A percentile compares a stretch with the other conserved stretches of the same genome.
Conservation (phyloP, 2,888 invertebrate genomes). For the Trimorus sp. region DNA sequence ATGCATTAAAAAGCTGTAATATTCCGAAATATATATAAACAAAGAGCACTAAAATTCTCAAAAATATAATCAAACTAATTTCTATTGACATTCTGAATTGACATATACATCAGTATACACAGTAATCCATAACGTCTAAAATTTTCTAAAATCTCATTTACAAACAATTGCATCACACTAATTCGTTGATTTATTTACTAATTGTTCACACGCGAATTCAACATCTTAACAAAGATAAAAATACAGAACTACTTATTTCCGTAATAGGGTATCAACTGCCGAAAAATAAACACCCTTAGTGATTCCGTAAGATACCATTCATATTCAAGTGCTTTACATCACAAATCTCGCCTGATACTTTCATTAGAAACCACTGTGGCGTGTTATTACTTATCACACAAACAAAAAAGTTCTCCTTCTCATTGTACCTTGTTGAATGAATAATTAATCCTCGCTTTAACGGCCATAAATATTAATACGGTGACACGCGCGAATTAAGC, state of each 20-base stretch:
- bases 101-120: too few species aligned
- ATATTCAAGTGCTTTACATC: conserved; percentile 32
- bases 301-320: conserved; percentile 38
- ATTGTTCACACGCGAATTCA: too few species aligned
- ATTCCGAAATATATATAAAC: too few species aligned
- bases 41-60: too few species aligned
- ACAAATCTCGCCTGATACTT: conserved; percentile 25
- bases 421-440: conserved; percentile 39
- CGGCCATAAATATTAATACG: conserved; percentile 46
- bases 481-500: conserved; percentile 34
- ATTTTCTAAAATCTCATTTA: too few species aligned
- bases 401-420: conserved; percentile 29
- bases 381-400: conserved; percentile 44
- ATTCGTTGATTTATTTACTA: too few species aligned
- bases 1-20: too few species aligned
- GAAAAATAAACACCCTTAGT: conserved; percentile 21
- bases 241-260: background rate
- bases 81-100: too few species aligned
- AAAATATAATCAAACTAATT: too few species aligned
- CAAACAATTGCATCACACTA: too few species aligned
- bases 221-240: background rate
- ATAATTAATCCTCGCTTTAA: conserved; percentile 48
- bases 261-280: too few species aligned
- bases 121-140: too few species aligned
- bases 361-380: conserved; percentile 10